A percentile compares a stretch with the other conserved stretches of the same genome.
phyloP scores from a whole-genome alignment of 1,140 invertebrate genomes.

The Hypothenemus hampei region DNA sequence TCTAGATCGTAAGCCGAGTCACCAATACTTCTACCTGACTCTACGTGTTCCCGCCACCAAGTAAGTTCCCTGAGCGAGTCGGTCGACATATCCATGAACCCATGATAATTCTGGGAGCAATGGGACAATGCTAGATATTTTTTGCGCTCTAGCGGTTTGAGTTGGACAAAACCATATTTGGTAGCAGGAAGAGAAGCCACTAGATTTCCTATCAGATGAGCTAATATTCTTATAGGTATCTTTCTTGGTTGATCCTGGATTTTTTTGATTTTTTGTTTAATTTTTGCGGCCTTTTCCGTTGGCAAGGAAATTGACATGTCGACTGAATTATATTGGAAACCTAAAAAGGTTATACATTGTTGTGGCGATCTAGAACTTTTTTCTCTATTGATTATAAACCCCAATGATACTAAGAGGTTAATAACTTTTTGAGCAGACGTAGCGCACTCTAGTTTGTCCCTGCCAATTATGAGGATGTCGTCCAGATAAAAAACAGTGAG shows the following conservation, averaged over 20 bases:
- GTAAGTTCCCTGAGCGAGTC: neutral
- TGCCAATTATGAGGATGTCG: constrained; percentile 15
- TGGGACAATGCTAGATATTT: neutral
- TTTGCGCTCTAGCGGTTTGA: neutral
- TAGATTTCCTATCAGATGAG: constrained; percentile 2
- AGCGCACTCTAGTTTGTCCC: neutral
- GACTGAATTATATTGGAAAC: constrained; percentile 1
- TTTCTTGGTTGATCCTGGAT: neutral
- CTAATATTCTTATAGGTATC: too few relatives aligned
- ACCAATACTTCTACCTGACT: too few relatives aligned
- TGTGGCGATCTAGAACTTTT: neutral
- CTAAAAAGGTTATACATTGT: neutral
- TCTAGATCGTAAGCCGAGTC: constrained; percentile 16
- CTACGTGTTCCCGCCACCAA: neutral
- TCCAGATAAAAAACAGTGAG: constrained; percentile 23
- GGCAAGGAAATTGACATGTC: constrained; percentile 2
- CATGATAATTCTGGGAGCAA: neutral
- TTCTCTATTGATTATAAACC: neutral
- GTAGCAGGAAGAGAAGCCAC: neutral
- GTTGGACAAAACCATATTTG: constrained; percentile 1
- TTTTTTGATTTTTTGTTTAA: neutral
- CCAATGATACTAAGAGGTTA: neutral
- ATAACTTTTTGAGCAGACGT: neutral
- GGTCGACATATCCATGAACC: neutral
- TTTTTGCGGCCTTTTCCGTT: neutral